phyloP scores from a whole-genome alignment of 2,797 vertebrate genomes.

The Semaprochilodus insignis region DNA sequence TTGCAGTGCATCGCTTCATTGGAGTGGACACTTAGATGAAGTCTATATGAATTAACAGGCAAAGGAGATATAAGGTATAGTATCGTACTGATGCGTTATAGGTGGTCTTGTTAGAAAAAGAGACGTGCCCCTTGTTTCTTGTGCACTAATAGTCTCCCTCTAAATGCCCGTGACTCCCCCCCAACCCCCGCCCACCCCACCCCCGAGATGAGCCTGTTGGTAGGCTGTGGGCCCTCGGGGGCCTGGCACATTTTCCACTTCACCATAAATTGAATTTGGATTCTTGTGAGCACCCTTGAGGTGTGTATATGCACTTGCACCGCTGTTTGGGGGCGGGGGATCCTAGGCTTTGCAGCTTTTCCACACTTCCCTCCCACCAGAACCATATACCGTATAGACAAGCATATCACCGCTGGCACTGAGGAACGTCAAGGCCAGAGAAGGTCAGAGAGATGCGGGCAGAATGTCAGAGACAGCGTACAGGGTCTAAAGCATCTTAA shows the following conservation, averaged over 20 bases:
- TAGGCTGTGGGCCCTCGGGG: conserved; percentile 59
- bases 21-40: neutral
- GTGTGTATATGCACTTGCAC: conserved; percentile 43
- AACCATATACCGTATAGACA: conserved; percentile 2
- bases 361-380: neutral
- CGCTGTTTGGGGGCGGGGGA: conserved; percentile 4
- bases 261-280: conserved; percentile 78
- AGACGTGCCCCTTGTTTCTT: neutral
- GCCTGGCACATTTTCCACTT: conserved; percentile 78
- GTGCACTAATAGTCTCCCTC: neutral
- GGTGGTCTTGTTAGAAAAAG: too few species aligned
- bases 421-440: conserved; percentile 13
- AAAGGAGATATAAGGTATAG: too few species aligned
- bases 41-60: neutral
- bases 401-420: neutral
- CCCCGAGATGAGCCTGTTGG: conserved; percentile 24
- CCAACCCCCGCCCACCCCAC: neutral
- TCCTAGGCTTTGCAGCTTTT: conserved; percentile 13
- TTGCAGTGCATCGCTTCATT: too few species aligned
- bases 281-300: conserved; percentile 70
- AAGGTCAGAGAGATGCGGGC: conserved; percentile 20
- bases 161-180: too few species aligned
- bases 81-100: too few species aligned
- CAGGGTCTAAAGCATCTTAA: conserved; percentile 30
- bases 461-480: conserved; percentile 11